Evolutionary conservation across 2,797 vertebrate species (phyloP).

Genomic region (Antrozous pallidus): DNA sequence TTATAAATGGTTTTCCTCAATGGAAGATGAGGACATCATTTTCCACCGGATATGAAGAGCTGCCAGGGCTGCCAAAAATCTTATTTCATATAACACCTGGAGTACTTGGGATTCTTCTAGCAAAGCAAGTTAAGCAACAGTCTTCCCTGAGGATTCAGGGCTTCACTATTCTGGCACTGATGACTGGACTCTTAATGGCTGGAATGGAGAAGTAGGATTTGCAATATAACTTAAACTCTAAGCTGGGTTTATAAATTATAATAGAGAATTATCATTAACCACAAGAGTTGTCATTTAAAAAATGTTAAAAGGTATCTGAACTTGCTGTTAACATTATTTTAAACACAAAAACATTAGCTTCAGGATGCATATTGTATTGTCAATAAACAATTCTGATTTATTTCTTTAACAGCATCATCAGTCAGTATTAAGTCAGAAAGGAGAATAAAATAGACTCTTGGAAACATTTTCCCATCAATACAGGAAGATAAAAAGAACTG

Average conservation of each 20-base stretch:
- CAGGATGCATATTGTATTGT: background rate
- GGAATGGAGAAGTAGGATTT: background rate
- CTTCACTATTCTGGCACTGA: background rate
- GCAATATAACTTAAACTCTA: background rate
- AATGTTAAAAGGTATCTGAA: background rate
- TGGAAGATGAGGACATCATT: background rate
- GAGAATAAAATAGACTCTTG: background rate
- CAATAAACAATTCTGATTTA: constrained; percentile 30
- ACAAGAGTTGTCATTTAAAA: background rate
- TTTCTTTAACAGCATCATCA: background rate
- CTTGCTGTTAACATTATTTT: background rate
- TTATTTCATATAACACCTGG: background rate
- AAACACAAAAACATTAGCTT: background rate
- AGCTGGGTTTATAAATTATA: background rate
- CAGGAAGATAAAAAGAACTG: background rate
- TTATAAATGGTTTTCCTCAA: background rate
- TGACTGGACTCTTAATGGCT: background rate
- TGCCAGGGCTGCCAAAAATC: background rate
- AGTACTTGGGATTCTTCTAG: background rate
- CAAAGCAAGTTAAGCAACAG: background rate
- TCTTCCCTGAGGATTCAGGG: background rate
- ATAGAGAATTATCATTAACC: background rate
- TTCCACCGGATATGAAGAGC: background rate
- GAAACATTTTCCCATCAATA: background rate
- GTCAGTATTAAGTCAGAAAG: background rate